Base-by-base conservation (phyloP, 2,888 invertebrate genomes). In the Stenodema calcarata region DNA sequence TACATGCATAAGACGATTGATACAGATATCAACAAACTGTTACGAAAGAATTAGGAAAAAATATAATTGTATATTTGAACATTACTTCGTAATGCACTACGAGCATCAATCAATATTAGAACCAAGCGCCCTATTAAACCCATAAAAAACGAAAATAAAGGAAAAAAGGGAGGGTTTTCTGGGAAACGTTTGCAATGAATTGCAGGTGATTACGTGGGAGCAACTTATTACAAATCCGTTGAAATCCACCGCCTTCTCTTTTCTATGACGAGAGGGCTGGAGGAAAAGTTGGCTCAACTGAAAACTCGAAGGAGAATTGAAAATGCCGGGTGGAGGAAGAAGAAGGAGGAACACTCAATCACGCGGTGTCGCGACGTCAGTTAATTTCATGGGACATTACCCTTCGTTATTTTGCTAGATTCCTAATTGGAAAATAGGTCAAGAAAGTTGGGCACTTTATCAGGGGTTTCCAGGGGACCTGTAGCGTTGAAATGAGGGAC, bases 321-420 rank as follows among this genome's bases (percentile, higher is more conserved):
- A 84, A 84, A 62, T 3, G 23, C 6, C 62, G 11, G 62, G 47
- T 12, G 35, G 7, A 4, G 35, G 7, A 35, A 12, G 84, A 84
- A 44, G 18, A 30, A 18, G 82, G 30, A 23, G 16, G 30, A 42
- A 18, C 75, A 84, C 73, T 84, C 84, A 84, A 84, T 84, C 84
- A 84, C 84, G 84, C 84, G 62, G 84, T 84, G 84, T 84, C 84
- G 70, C 84, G 41, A 70, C 83, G 84, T 84, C 84, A 84, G 84
- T 84, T 84, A 84, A 84, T 84, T 84, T 84, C 84, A 84, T 75
- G 84, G 84, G 70, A 84, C 84, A 84, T 84, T 84, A 84, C 84
- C 84, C 84, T 70, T 73, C 28, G 84, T 84, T 84, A 84, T 84
- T 84, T 84, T 73, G 44, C 84, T 18, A 27, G 75, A 73, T 84